A percentile compares a stretch with the other conserved stretches of the same genome.
Conservation (phyloP, 2,888 invertebrate genomes). For the Eilema depressum region DNA sequence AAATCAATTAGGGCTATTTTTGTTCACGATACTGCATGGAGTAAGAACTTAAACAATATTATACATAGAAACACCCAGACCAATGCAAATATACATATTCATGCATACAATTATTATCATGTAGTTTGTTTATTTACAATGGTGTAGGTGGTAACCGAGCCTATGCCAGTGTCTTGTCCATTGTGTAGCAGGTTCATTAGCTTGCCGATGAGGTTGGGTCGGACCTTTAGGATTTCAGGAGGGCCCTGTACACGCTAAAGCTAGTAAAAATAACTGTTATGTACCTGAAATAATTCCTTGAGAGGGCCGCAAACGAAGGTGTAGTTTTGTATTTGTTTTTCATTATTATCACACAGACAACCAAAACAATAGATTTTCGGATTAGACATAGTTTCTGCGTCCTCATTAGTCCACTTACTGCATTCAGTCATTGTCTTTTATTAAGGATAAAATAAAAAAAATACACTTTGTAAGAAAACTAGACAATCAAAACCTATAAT, state of each 20-base stretch:
- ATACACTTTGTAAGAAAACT: background rate
- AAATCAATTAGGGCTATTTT: too few species aligned
- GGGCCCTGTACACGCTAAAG: background rate
- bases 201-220: too few species aligned
- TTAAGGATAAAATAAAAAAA: background rate
- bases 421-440: slow-evolving; percentile 28
- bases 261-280: slow-evolving; percentile 17
- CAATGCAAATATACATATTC: too few species aligned
- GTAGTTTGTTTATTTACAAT: too few species aligned
- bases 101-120: too few species aligned
- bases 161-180: too few species aligned
- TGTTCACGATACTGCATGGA: too few species aligned
- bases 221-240: too few species aligned
- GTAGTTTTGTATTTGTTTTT: slow-evolving; percentile 53
- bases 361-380: slow-evolving; percentile 60
- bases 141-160: too few species aligned
- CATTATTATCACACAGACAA: slow-evolving; percentile 61
- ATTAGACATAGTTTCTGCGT: slow-evolving; percentile 19
- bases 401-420: background rate
- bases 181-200: background rate
- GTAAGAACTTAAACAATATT: too few species aligned
- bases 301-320: slow-evolving; percentile 59
- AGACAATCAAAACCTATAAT: background rate
- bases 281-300: slow-evolving; percentile 69
- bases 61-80: too few species aligned